Conservation (phyloP, 23 tunicate genomes). For the Styela clava region DNA sequence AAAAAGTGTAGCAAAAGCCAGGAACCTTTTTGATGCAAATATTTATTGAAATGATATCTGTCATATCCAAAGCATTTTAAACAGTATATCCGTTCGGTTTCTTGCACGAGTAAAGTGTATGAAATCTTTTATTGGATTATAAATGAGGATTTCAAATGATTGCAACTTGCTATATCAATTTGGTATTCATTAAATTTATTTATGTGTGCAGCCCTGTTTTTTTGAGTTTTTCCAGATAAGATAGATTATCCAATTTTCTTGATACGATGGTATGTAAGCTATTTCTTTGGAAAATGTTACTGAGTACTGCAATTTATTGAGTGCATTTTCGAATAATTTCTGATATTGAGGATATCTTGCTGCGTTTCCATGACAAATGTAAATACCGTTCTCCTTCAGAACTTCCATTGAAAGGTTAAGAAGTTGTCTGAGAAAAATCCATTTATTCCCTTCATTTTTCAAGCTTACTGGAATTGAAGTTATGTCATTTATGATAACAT, state of each 20-base stretch:
- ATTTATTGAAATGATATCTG: too few species aligned
- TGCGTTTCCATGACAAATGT: slow-evolving; percentile 5
- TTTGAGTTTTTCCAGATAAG: not conserved
- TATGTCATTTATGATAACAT: slow-evolving; percentile 63
- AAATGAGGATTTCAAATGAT: not conserved
- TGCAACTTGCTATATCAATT: not conserved
- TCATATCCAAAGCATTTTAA: not conserved
- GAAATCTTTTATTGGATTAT: too few species aligned
- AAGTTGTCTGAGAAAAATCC: slow-evolving; percentile 64
- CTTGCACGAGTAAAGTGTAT: too few species aligned
- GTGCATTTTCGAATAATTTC: not conserved
- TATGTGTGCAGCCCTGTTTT: not conserved
- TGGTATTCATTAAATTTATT: not conserved
- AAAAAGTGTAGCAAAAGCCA: too few species aligned
- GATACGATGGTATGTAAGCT: not conserved
- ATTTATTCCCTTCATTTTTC: slow-evolving; percentile 25
- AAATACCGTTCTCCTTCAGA: slow-evolving; percentile 51
- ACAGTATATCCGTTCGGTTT: not conserved
- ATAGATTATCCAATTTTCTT: not conserved
- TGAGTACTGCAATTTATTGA: not conserved
- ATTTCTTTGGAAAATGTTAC: too few species aligned
- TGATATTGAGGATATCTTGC: not conserved
- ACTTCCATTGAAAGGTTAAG: slow-evolving; percentile 43
- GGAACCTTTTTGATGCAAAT: too few species aligned
- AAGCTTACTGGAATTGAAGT: slow-evolving; percentile 71